Base-by-base conservation (phyloP, 2,113 vertebrate species). In the Hippocampus comes region DNA sequence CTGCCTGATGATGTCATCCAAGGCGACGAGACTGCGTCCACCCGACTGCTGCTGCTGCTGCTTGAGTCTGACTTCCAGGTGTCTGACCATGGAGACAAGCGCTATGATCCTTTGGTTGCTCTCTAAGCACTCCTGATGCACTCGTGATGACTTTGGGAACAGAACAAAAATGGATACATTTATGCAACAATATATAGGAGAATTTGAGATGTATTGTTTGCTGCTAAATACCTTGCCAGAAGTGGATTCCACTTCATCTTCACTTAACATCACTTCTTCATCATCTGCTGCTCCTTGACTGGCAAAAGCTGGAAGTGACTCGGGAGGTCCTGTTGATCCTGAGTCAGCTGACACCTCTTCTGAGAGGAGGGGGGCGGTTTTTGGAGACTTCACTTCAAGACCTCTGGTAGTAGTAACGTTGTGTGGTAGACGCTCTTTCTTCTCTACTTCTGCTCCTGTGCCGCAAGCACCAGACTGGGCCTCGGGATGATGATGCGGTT, bases 11-110 rank as follows among this genome's bases (percentile, higher is more conserved):
- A 94, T 88, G 64, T 95, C 91, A 0, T 92, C 91, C 70, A 96
- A 83, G 0, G 89, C 84, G 30, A 88, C 72, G 74, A 94, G 82
- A 60, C 84, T 91, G 78, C 90, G 86, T 43, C 92, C 93, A 0
- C 83, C 79, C 0, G 94, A 89, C 34, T 93, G 94, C 83, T 93
- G 93, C 23, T 91, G 90, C 77, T 93, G 92, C 78, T 92, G 91
- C 38, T 95, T 95, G 48, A 96, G 92, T 38, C 91, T 91, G 84
- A 98, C 94, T 87, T 98, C 95, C 0, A 95, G 89, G n/a, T 96
- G 94, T 69, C 96, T 89, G 41, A 99, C 93, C 83, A 95, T 91
- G 77, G 97, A 99, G 9, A 95, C 91, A 71, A 96, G 93, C 0
- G 94, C 94, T 0, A 98, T 76, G 25, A 97, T 86, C 67, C 89